A percentile compares a stretch with the other conserved stretches of the same genome.
Conservation (phyloP, 37 sponge, comb jelly and placozoan species). For the Diacarnus erythraeanus region DNA sequence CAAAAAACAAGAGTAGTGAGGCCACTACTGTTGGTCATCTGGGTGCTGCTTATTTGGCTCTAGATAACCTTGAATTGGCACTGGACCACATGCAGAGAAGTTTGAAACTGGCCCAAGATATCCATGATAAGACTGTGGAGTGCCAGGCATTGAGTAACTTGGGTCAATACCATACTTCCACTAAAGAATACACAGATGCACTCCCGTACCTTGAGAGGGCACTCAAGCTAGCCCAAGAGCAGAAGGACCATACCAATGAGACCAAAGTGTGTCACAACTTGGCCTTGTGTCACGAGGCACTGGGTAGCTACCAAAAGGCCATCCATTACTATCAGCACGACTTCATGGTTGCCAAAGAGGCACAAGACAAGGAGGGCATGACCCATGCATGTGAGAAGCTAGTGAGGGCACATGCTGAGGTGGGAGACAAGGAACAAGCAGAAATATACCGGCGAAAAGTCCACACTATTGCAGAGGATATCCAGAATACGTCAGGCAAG, state of each 20-base stretch:
- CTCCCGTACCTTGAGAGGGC: conserved; percentile 52
- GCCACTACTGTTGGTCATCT: conserved; percentile 82
- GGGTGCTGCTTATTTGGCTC: conserved; percentile 81
- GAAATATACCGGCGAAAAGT: conserved; percentile 77
- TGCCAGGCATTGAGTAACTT: conserved; percentile 84
- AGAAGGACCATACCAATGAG: conserved; percentile 65
- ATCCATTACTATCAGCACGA: conserved; percentile 83
- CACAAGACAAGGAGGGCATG: conserved; percentile 85
- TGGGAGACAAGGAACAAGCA: conserved; percentile 83
- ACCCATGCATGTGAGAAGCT: conserved; percentile 81
- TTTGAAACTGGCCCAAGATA: conserved; percentile 70
- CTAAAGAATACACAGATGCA: conserved; percentile 55
- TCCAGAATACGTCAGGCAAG: conserved; percentile 67
- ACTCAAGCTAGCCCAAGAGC: conserved; percentile 66
- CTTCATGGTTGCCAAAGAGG: conserved; percentile 80
- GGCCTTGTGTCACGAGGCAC: conserved; percentile 77
- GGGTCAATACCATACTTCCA: conserved; percentile 67
- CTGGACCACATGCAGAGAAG: conserved; percentile 63
- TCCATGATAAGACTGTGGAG: conserved; percentile 51
- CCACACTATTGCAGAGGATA: conserved; percentile 67
- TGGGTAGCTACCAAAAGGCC: conserved; percentile 84
- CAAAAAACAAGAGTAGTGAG: conserved; percentile 55
- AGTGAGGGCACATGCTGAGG: conserved; percentile 57
- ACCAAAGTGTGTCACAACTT: conserved; percentile 81
- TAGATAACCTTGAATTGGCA: conserved; percentile 70